These are phyloP conservation scores for Anas bernieri DNA, from an alignment of 2,797 vertebrate species.

Conservation along the genomic window DNA sequence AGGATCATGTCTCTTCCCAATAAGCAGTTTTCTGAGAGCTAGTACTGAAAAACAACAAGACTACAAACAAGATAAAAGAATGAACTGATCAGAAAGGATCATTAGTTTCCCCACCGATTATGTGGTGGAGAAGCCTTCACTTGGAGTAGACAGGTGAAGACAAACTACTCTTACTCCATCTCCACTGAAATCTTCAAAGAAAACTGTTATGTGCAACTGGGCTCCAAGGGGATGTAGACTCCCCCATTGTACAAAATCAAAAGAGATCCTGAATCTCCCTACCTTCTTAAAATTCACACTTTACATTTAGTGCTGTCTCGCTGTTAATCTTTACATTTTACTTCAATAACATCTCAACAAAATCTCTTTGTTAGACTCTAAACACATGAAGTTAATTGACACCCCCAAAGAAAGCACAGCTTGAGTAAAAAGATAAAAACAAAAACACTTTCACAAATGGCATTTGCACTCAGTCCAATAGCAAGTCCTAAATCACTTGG, in stretches of 20 bases:
- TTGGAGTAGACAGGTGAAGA: background rate
- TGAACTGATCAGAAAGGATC: background rate
- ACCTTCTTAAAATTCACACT: background rate
- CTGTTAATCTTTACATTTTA: background rate
- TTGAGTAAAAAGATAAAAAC: background rate
- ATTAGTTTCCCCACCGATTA: background rate
- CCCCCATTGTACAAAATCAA: accelerated
- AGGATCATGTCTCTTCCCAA: background rate
- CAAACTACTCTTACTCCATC: background rate
- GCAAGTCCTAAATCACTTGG: background rate
- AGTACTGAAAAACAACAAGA: background rate
- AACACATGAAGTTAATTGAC: background rate
- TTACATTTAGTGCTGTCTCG: background rate
- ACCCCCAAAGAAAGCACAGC: background rate
- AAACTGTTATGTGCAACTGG: accelerated
- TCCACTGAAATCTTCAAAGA: background rate
- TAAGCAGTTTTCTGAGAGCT: background rate
- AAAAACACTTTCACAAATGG: background rate
- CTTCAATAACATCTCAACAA: background rate
- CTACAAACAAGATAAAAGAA: background rate
- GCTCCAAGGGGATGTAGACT: background rate
- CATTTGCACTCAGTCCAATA: background rate
- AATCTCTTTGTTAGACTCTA: background rate
- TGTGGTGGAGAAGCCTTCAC: background rate
- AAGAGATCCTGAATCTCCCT: background rate